Evolutionary conservation across 2,888 invertebrate genomes (phyloP), one percentile per base, ranked within the genome.

Genomic region (Noctuana brunneofusca): DNA sequence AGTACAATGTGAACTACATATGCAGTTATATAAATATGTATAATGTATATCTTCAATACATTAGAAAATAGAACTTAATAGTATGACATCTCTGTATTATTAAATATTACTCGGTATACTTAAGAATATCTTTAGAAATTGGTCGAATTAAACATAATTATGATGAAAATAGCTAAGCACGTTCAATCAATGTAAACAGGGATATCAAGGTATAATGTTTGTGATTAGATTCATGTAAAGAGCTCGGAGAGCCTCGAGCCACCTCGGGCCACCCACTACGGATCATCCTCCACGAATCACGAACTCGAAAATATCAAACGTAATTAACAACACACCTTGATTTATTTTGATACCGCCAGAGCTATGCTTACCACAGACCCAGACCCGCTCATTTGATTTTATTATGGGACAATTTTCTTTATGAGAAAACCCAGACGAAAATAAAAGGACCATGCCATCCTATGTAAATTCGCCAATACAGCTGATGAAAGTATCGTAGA

Each of bases 251-350:
- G 24, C 11, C 58, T 5, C 14, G 3, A 22, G 27, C 14, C n/a
- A n/a, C n/a, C n/a, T n/a, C n/a, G 11, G 49, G 24, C 58, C 58
- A 58, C 58, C 58, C 58, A 50, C 58, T 5, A 50, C 24, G 58
- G 27, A 32, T 18, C 38, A 41, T 57, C 12, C n/a, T 18, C 43
- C 18, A 43, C 18, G 43, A 18, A 48, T 22, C 38, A 58, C 38
- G 24, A 58, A 27, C 35, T 41, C 24, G 9, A 11, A 27, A 8
- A 18, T 41, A 38, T 41, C 24, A 5, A 11, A 27, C n/a, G 27
- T 41, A 38, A 58, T 58, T 49, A 58, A 49, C 58, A 50, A 58
- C 35, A 41, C 50, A 38, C 24, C 38, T 14, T 50, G n/a, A 50
- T 58, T 24, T 24, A 50, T 48, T 32, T 58, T 41, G 38, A 58